A percentile compares a stretch with the other conserved stretches of the same genome.
These are phyloP conservation scores for Emmelina monodactyla DNA, from an alignment of 2,888 invertebrate genomes.

Conservation along the genomic window DNA sequence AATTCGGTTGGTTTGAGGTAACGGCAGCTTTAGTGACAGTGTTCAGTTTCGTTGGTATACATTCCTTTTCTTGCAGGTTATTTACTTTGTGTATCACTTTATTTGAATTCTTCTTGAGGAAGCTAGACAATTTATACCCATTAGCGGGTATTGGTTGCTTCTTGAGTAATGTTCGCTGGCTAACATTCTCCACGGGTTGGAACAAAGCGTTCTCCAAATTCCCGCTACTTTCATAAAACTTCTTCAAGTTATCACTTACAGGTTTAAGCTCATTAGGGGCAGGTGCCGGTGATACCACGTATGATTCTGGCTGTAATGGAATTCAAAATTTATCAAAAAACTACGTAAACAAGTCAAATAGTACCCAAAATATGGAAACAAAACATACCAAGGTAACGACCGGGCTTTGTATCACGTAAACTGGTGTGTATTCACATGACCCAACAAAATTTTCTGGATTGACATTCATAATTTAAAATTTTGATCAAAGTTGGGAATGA, in stretches of 20 bases:
- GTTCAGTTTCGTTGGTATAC: conserved; percentile 20
- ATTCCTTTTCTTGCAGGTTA: conserved; percentile 2
- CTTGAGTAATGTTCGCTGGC: conserved; percentile 32
- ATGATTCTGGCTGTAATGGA: conserved; percentile 42
- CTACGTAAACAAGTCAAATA: conserved; percentile 12
- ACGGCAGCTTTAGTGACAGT: conserved; percentile 34
- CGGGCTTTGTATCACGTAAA: conserved; percentile 51
- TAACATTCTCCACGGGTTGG: conserved; percentile 23
- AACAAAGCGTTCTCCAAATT: conserved; percentile 42
- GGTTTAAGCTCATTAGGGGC: conserved; percentile 32
- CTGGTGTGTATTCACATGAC: conserved; percentile 53
- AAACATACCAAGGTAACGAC: conserved; percentile 45
- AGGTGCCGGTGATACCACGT: conserved; percentile 30
- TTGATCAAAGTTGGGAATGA: conserved; percentile 15
- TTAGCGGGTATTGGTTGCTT: conserved; percentile 31
- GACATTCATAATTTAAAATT: conserved; percentile 35
- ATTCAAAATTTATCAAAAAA: conserved; percentile 12
- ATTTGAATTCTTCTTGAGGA: conserved; percentile 35
- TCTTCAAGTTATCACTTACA: conserved; percentile 50
- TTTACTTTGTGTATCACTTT: conserved; percentile 1
- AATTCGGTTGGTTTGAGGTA: conserved; percentile 17
- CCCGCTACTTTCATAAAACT: conserved; percentile 58
- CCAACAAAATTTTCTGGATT: conserved; percentile 40
- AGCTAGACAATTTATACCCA: conserved; percentile 48
- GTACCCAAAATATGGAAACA: conserved; percentile 19